These are phyloP conservation scores for Hylaeus anthracinus DNA, from an alignment of 1,140 invertebrate species.

Conservation along the genomic window DNA sequence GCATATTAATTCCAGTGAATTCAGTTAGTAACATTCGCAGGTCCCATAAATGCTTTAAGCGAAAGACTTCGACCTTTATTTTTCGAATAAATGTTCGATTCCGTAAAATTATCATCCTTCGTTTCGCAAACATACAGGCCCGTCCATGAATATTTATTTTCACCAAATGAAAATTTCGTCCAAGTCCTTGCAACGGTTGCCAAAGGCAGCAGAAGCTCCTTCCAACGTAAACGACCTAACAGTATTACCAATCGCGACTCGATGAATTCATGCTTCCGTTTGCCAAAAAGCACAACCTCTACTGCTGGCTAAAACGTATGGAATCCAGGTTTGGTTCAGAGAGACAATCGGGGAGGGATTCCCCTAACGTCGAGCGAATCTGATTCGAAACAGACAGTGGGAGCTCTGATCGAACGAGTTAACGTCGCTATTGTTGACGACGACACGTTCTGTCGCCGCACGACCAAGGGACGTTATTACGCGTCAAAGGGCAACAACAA, in stretches of 20 bases:
- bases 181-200: background rate
- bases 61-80: too few species aligned
- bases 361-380: background rate
- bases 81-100: too few species aligned
- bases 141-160: too few species aligned
- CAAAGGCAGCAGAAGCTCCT: background rate
- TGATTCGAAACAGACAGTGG: background rate
- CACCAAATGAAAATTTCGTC: too few species aligned
- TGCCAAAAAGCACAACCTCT: background rate
- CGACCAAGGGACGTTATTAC: conserved; percentile 47
- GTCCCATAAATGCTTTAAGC: too few species aligned
- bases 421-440: conserved; percentile 10
- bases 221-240: background rate
- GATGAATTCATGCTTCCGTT: background rate
- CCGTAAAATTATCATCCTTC: background rate
- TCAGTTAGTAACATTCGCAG: too few species aligned
- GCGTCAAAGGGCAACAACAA: conserved; percentile 42
- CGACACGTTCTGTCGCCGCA: conserved; percentile 33
- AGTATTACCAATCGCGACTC: too few species aligned
- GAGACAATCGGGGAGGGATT: background rate
- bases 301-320: background rate
- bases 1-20: too few species aligned
- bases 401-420: conserved; percentile 17
- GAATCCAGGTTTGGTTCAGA: background rate
- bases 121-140: too few species aligned